Evolutionary conservation across 2,888 invertebrate genomes (phyloP).

Genomic region (Lydus trimaculatus): DNA sequence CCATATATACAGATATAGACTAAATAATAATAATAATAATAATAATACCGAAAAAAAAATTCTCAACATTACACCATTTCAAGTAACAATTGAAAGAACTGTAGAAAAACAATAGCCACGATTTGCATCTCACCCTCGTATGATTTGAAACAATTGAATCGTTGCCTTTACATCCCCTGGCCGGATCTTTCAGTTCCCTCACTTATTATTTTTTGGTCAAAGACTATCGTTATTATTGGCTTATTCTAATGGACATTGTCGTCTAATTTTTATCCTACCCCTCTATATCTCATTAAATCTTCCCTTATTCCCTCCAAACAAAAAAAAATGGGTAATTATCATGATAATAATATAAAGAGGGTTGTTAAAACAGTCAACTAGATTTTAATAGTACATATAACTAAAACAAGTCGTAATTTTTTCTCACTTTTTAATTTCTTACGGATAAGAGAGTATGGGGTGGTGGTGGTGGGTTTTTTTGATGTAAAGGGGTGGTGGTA

Average conservation of each 20-base stretch:
- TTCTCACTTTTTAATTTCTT: not conserved
- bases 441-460: not conserved
- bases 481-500: too few relatives aligned
- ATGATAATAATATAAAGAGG: slow-evolving; percentile 1
- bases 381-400: not conserved
- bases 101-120: slow-evolving; percentile 24
- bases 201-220: not conserved
- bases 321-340: not conserved
- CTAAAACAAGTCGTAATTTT: not conserved
- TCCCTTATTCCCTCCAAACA: not conserved
- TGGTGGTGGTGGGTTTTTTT: not conserved
- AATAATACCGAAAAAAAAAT: slow-evolving; percentile 48
- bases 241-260: not conserved
- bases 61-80: slow-evolving; percentile 50
- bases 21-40: slow-evolving; percentile 15
- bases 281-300: not conserved
- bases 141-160: slow-evolving; percentile 53
- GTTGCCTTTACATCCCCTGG: slow-evolving; percentile 25
- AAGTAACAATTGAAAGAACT: slow-evolving; percentile 49
- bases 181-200: slow-evolving; percentile 14
- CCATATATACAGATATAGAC: not conserved
- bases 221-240: not conserved
- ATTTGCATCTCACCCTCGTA: slow-evolving; percentile 47
- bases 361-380: not conserved
- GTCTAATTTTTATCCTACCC: not conserved